phyloP scores from a whole-genome alignment of 35 echinoderm and acorn worm genomes.

The Holothuria glaberrima region DNA sequence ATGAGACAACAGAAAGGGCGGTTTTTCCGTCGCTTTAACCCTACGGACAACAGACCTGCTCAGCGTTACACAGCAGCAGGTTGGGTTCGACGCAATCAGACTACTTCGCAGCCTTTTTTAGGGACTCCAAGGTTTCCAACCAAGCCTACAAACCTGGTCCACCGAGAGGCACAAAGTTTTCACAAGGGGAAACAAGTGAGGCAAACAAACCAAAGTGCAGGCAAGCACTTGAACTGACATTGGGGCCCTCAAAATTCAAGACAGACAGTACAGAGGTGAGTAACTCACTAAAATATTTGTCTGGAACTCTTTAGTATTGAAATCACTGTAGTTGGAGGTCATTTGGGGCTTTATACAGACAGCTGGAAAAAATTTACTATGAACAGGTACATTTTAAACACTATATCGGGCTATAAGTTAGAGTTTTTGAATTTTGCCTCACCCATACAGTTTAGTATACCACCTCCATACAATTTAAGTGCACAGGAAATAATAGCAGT shows the following conservation, averaged over 20 bases:
- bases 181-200: background rate
- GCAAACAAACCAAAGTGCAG: background rate
- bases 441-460: background rate
- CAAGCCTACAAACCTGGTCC: background rate
- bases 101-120: background rate
- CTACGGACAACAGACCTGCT: background rate
- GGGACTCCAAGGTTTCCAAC: background rate
- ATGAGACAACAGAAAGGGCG: background rate
- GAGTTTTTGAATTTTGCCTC: background rate
- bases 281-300: constrained; percentile 9
- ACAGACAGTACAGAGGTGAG: constrained; percentile 7
- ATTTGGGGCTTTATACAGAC: background rate
- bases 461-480: background rate
- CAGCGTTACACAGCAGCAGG: background rate
- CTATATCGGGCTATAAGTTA: background rate
- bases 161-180: background rate
- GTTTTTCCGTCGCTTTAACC: background rate
- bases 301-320: background rate
- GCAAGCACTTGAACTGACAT: background rate
- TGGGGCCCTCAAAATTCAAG: background rate
- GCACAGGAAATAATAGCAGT: background rate
- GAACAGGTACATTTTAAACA: background rate
- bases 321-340: background rate
- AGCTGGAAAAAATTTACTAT: background rate
- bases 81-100: background rate